Evolutionary conservation across 2,888 invertebrate species (phyloP).

Genomic region (Bellardia pandia): DNA sequence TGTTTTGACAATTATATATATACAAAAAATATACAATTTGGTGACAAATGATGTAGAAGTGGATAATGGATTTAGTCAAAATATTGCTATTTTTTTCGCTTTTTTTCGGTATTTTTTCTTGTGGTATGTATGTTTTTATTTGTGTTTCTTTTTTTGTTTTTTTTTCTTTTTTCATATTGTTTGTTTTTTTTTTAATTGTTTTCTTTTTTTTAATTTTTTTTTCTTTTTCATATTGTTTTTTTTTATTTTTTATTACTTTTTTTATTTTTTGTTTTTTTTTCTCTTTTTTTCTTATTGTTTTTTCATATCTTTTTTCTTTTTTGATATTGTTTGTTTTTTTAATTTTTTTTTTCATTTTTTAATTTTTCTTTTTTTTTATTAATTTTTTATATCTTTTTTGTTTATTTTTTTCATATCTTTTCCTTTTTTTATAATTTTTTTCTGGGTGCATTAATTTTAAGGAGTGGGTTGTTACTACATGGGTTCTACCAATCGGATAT

Average conservation of each 20-base stretch:
- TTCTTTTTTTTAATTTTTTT: conserved; percentile 55
- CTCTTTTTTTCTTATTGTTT: conserved; percentile 56
- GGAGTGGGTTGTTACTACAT: conserved; percentile 15
- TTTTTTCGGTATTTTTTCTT: conserved; percentile 33
- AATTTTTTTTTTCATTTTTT: conserved; percentile 40
- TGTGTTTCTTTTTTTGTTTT: background rate
- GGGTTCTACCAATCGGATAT: background rate
- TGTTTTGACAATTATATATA: conserved; percentile 43
- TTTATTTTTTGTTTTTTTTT: conserved; percentile 46
- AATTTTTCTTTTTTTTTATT: conserved; percentile 59
- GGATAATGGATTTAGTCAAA: conserved; percentile 6
- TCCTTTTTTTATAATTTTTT: conserved; percentile 59
- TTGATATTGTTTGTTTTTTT: conserved; percentile 37
- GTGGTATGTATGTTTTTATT: background rate
- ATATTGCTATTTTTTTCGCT: conserved; percentile 17
- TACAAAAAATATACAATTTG: conserved; percentile 39
- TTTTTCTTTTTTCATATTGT: conserved; percentile 45
- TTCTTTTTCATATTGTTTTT: conserved; percentile 36
- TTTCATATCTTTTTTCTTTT: conserved; percentile 32
- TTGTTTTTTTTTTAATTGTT: conserved; percentile 31
- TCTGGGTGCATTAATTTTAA: conserved; percentile 5
- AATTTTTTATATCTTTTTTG: conserved; percentile 61
- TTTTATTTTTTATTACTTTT: conserved; percentile 47
- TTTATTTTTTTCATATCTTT: conserved; percentile 60
- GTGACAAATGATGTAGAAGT: conserved; percentile 44